A percentile compares a stretch with the other conserved stretches of the same genome.
phyloP scores from a whole-genome alignment of 2,113 vertebrate genomes.

The Pica pica region DNA sequence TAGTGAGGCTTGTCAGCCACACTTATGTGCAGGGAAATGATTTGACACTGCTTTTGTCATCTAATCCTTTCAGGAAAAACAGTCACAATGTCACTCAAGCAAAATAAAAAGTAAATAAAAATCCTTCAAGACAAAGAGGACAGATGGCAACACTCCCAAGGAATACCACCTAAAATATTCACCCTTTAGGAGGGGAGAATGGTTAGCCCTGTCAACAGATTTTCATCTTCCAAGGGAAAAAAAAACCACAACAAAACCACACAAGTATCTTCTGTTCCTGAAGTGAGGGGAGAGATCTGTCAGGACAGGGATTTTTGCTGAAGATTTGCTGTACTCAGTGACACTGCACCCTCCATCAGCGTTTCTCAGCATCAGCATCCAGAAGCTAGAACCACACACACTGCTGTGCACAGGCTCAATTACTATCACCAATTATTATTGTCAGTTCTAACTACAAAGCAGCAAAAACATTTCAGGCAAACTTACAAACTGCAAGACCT shows the following conservation, averaged over 20 bases:
- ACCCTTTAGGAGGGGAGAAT: neutral
- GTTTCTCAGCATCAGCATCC: neutral
- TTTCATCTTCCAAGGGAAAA: neutral
- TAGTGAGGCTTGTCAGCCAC: constrained; percentile 49
- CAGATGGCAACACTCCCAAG: constrained; percentile 22
- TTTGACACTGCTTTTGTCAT: constrained; percentile 24
- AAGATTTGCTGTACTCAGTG: too few relatives aligned
- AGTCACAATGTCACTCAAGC: neutral
- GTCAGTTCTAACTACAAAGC: neutral
- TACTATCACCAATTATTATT: neutral
- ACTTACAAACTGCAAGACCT: neutral
- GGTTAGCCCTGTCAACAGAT: neutral
- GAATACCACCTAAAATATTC: neutral
- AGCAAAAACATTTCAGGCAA: neutral
- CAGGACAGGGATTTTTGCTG: neutral
- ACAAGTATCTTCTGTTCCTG: neutral
- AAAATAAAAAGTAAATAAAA: neutral
- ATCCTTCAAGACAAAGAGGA: constrained; percentile 5
- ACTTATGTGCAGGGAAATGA: neutral
- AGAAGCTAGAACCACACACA: rapidly evolving
- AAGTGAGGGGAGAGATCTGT: neutral
- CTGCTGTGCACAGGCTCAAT: neutral
- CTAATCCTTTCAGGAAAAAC: constrained; percentile 17
- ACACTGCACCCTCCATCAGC: neutral
- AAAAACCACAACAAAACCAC: too few relatives aligned